Evolutionary conservation across 2,797 vertebrate species (phyloP), one percentile per base, ranked within the genome.

Genomic region (Typhlichthys eigenmanni): DNA sequence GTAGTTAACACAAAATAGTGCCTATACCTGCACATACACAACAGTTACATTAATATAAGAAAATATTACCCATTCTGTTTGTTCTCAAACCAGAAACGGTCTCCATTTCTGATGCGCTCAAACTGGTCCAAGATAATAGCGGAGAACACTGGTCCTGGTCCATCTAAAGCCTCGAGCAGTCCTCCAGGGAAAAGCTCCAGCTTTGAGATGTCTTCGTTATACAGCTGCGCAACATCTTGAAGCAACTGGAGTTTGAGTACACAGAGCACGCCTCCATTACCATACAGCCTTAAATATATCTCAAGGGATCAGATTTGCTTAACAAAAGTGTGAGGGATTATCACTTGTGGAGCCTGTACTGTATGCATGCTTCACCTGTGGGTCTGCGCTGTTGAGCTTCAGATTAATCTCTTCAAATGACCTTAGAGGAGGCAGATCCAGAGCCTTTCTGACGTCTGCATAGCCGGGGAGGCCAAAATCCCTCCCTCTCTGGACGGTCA

Each of bases 1-100:
- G 17, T 17, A 17, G 17, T 17, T 17, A 17, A 17, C 17, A 17
- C 17, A 17, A 17, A 17, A 17, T 17, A 17, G 17, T 17, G 17
- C 17, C 17, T 17, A 17, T 17, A 17, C 17, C 17, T 17, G 17
- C 17, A 17, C 17, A 17, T 17, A 17, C 17, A 17, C 17, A 17
- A 17, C 17, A 17, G 17, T 17, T 32, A 14, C 14, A 14, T 34
- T 38, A 16, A 12, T 32, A 0, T 46, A 1, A 47, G 34, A 43
- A 24, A 34, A 9, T 0, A 80, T 87, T 88, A 98, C 98, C 95
- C 92, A 2, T 98, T 99, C 76, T 89, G 92, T 65, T 79, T 92
- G 78, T 98, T 98, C 88, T 99, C 97, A 0, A 99, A 99, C 98
- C 98, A 99, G 85, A 98, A 99, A 49, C 96, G 95, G 75, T 99